Base-by-base conservation (phyloP, 2,888 invertebrate genomes). In the Capitulum mitella region DNA sequence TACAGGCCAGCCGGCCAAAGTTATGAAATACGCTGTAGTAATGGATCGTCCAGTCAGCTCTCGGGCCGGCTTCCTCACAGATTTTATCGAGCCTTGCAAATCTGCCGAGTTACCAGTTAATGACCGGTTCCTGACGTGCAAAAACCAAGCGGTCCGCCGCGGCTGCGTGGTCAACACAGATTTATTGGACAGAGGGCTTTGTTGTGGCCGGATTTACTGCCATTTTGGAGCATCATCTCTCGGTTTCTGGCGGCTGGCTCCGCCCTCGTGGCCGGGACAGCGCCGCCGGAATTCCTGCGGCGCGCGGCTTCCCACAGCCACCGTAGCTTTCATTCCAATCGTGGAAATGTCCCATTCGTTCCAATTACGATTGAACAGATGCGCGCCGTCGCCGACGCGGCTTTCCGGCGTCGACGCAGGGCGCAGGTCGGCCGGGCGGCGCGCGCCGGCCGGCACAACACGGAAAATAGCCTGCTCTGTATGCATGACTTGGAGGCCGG, bases 51-150 rank as follows among this genome's bases (percentile, higher is more conserved):
- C 3, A 2, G 26, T 26, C 26, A 1, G 70, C 70, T 19, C 37
- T 6, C 40, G 10, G 70, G 3, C 26, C 26, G 70, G 70, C 70
- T 70, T 26, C 70, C 70, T 70, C 70, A 70, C 70, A 70, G 70
- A 70, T 70, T 70, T 19, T 70, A 70, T 70, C 70, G 70, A 37
- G 40, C 37, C 70, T 70, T 70, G 70, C 70, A 70, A 70, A 70
- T 70, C 70, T 37, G 70, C 70, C 70, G 70, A 19, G 37, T 40
- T 70, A 40, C 37, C 37, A 26, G 70, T 37, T 70, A 70, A 70
- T 70, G 70, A 70, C 70, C 26, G 70, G 70, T 16, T 26, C 10
- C 37, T 70, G 70, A 70, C 70, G 70, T 70, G 70, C 70, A 70
- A 70, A 70, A 37, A 70, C 70, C 70, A 40, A 64, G 70, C 26